phyloP scores from a whole-genome alignment of 2,113 vertebrate genomes.

The Pseudorectes ferrugineus region DNA sequence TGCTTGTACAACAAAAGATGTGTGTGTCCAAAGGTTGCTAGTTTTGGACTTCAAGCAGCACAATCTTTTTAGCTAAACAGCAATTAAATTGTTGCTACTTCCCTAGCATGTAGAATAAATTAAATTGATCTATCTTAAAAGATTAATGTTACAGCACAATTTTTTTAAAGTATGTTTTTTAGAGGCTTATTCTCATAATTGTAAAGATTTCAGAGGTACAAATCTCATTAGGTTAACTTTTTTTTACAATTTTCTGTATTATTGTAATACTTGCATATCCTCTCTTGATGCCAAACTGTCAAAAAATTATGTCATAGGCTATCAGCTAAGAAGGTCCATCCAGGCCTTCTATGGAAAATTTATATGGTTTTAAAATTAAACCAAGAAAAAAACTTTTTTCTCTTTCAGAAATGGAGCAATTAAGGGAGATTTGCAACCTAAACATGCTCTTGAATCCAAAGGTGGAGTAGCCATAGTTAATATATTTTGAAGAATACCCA shows the following conservation, averaged over 20 bases:
- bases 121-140: slow-evolving; percentile 26
- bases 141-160: background rate
- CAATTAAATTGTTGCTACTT: background rate
- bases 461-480: background rate
- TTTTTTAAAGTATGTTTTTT: background rate
- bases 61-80: background rate
- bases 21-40: background rate
- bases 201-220: slow-evolving; percentile 9
- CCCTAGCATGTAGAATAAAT: background rate
- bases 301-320: slow-evolving; percentile 42
- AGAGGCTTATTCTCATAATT: background rate
- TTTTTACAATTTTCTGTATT: background rate
- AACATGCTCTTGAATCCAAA: background rate
- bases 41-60: background rate
- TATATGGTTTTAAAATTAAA: background rate
- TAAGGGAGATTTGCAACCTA: background rate
- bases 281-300: slow-evolving; percentile 1
- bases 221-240: slow-evolving; percentile 24
- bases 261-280: background rate
- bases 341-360: background rate
- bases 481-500: background rate
- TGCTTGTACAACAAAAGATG: background rate
- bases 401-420: background rate
- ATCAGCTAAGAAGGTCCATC: slow-evolving; percentile 12
- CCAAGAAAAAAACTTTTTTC: background rate